These are phyloP conservation scores for Heliconius nattereri DNA, from an alignment of 1,140 invertebrate genomes.

Conservation along the genomic window DNA sequence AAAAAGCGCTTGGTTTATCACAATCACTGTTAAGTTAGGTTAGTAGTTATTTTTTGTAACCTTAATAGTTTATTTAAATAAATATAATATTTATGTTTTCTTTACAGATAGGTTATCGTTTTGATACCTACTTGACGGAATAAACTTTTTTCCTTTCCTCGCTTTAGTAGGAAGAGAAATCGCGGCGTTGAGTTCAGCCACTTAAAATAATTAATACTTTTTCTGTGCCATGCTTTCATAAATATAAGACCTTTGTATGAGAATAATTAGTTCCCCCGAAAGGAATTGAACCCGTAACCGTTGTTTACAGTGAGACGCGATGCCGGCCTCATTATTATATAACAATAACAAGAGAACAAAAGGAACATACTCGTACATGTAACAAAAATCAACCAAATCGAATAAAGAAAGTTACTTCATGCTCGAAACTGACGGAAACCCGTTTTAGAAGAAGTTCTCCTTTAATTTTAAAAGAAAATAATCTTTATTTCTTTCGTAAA, in stretches of 20 bases:
- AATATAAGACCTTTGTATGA: not conserved
- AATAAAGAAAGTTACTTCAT: conserved; percentile 11
- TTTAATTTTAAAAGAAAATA: not conserved
- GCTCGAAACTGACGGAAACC: conserved; percentile 1
- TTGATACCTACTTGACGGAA: not conserved
- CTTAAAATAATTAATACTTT: not conserved
- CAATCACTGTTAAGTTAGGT: not conserved
- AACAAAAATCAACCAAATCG: conserved; percentile 8
- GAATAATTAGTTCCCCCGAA: not conserved
- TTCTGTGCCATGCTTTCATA: no score
- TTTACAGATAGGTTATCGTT: not conserved
- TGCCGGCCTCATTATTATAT: not conserved
- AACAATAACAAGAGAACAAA: not conserved
- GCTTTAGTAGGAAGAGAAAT: not conserved
- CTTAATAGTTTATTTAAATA: no score
- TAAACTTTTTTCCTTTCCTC: not conserved
- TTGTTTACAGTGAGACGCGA: not conserved
- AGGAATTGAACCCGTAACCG: not conserved
- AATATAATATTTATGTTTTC: not conserved
- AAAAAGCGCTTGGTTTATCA: not conserved
- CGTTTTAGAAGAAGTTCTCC: conserved; percentile 5
- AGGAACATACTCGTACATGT: not conserved
- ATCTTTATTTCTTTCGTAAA: not conserved
- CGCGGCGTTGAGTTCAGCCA: not conserved
- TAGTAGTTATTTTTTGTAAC: conserved; percentile 1